phyloP scores from a whole-genome alignment of 2,797 vertebrate species.

The Periophthalmus magnuspinnatus region DNA sequence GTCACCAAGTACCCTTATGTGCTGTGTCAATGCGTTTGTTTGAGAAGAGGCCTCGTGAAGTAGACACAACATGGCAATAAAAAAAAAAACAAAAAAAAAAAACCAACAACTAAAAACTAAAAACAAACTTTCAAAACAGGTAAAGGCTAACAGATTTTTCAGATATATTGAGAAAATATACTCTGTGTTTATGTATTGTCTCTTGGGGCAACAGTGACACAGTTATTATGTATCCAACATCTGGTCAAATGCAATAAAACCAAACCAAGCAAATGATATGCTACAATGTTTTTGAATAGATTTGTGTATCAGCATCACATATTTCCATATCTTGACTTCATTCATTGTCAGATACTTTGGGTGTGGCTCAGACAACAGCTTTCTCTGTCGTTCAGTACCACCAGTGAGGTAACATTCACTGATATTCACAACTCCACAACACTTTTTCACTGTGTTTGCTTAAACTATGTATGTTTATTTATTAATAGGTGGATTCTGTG shows the following conservation, averaged over 20 bases:
- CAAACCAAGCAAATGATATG: background rate
- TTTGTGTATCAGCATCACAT: background rate
- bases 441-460: background rate
- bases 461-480: constrained; percentile 5
- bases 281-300: background rate
- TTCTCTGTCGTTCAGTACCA: background rate
- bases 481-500: constrained; percentile 31
- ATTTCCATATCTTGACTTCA: background rate
- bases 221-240: background rate
- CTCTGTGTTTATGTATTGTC: background rate
- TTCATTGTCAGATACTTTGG: background rate
- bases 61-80: background rate
- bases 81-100: too few relatives aligned
- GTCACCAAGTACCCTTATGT: constrained; percentile 18
- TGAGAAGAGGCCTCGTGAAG: background rate
- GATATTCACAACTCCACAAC: background rate
- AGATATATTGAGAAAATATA: background rate
- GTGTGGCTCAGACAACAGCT: constrained; percentile 1
- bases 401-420: background rate
- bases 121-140: too few relatives aligned
- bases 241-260: background rate
- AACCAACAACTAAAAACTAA: too few relatives aligned
- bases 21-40: constrained; percentile 6
- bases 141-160: background rate
- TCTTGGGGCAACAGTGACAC: background rate